Conservation (phyloP, 2,113 vertebrate species). For the Raphicerus campestris region DNA sequence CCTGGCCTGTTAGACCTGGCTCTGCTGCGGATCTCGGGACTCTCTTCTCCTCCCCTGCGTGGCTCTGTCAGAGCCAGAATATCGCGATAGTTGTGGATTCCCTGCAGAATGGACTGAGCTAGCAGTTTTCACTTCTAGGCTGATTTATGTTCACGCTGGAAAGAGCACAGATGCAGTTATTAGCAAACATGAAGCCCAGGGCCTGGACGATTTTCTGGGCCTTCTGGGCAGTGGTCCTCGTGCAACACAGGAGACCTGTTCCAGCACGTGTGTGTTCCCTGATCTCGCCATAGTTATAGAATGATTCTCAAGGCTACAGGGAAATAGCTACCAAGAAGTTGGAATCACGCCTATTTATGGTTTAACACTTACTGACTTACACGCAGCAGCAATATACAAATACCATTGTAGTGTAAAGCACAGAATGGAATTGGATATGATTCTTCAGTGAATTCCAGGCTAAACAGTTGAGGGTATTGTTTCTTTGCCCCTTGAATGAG, state of each 20-base stretch:
- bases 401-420: not conserved
- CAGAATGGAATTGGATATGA: not conserved
- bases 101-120: constrained; percentile 56
- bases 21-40: not conserved
- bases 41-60: not conserved
- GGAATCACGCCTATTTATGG: not conserved
- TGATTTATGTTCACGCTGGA: constrained; percentile 59
- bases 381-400: not conserved
- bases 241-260: not conserved
- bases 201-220: not conserved
- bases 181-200: constrained; percentile 34
- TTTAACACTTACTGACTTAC: not conserved
- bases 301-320: not conserved
- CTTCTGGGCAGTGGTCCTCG: not conserved
- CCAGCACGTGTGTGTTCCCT: not conserved
- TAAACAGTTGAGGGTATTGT: not conserved
- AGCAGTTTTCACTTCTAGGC: constrained; percentile 62
- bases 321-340: not conserved
- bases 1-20: not conserved
- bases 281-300: not conserved
- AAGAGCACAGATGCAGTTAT: constrained; percentile 48
- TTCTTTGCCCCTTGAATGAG: not conserved
- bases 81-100: not conserved
- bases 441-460: not conserved
- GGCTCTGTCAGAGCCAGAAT: not conserved